Base-by-base conservation (phyloP, 2,797 vertebrate species). In the Chrysocyon brachyurus region DNA sequence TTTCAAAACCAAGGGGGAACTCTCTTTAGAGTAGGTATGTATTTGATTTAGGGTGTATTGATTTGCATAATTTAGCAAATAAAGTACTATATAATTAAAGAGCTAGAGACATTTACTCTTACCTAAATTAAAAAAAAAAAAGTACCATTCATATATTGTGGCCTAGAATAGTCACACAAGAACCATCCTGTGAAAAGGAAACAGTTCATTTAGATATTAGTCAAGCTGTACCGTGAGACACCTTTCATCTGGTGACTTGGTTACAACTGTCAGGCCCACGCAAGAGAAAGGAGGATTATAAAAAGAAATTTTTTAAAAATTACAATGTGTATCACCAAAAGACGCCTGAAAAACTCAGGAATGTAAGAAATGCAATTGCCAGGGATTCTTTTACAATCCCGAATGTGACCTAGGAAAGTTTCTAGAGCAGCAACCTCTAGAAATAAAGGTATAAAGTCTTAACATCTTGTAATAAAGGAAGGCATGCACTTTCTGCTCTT, bases 51-150 rank as follows among this genome's bases (percentile, higher is more conserved):
- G 84, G 90, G 33, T 85, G 46, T 96, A 81, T 95, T 93, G 59
- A 94, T 98, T 98, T 98, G 90, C 95, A 98, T 98, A 97, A 96
- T 88, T 95, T 97, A 96, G 84, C 75, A 90, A 66, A 85, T 46
- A 90, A 70, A 49, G 17, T 96, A 78, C 64, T 52, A 63, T 87
- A 26, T 93, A 94, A 94, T 90, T 97, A 96, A 97, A 97, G 36
- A 46, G 54, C 14, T 95, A n/a, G 72, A 52, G 72, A 52, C 75
- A 83, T 91, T 97, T 95, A 73, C 56, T 96, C 77, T 97, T 77
- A 70, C 36, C 46, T 56, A 95, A 78, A 21, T 93, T 84, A 11
- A 26, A 64, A 52, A 49, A 95, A 40, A 68, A 56, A 33, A 49
- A 33, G 59, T 14, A 31, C 66, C 28, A 59, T 57, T 79, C 54